Percentiles rank a stretch among this genome's conserved stretches.
Conservation (phyloP, 53 echinoderm and acorn worm genomes). For the Mesocentrotus franciscanus region DNA sequence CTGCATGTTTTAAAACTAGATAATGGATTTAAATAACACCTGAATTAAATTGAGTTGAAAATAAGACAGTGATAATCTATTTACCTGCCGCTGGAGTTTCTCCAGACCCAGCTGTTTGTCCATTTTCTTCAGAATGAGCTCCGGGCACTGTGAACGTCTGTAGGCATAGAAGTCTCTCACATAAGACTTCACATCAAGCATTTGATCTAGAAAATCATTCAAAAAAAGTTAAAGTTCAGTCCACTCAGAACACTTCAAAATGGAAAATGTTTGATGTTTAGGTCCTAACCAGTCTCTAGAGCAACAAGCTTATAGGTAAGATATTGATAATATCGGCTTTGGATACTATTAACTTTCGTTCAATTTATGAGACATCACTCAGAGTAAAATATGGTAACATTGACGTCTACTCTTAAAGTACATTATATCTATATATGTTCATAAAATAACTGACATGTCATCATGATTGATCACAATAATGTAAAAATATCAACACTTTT, state of each 20-base stretch:
- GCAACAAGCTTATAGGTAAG: too few relatives aligned
- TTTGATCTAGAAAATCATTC: slow-evolving; percentile 80
- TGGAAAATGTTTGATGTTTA: background rate
- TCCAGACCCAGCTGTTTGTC: slow-evolving; percentile 84
- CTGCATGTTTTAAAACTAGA: too few relatives aligned
- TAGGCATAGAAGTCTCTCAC: slow-evolving; percentile 97
- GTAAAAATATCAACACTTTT: too few relatives aligned
- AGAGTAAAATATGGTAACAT: too few relatives aligned
- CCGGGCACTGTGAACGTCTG: slow-evolving; percentile 89
- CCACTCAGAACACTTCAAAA: background rate
- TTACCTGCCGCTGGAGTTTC: slow-evolving; percentile 94
- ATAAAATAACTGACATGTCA: too few relatives aligned
- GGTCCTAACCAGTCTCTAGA: background rate
- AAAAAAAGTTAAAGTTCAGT: background rate
- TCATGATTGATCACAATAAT: too few relatives aligned
- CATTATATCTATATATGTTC: too few relatives aligned
- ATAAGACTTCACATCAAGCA: slow-evolving; percentile 96
- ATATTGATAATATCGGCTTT: too few relatives aligned
- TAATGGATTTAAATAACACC: too few relatives aligned
- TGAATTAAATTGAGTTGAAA: background rate
- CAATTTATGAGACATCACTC: too few relatives aligned
- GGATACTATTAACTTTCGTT: too few relatives aligned
- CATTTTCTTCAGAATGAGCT: slow-evolving; percentile 92
- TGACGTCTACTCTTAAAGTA: too few relatives aligned
- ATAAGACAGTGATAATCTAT: background rate